phyloP scores from a whole-genome alignment of 2,113 vertebrate species.

The Lamprotornis superbus region DNA sequence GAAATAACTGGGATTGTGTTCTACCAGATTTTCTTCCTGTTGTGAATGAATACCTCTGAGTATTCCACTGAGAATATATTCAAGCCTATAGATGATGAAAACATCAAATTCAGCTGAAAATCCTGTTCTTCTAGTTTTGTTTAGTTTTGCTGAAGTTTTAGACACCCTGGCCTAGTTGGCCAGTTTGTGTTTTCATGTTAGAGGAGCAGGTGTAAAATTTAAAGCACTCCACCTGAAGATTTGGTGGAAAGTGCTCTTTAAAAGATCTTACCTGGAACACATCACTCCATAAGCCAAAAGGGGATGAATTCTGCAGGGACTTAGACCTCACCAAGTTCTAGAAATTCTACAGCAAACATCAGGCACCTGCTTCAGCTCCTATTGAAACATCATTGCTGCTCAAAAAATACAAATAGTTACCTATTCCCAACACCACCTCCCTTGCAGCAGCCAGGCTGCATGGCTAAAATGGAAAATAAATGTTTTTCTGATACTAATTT shows the following conservation, averaged over 20 bases:
- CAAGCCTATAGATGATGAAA: neutral
- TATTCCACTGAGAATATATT: neutral
- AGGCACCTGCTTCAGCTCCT: neutral
- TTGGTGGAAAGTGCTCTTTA: neutral
- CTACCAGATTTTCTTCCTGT: neutral
- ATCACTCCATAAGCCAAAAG: neutral
- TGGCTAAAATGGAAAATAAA: neutral
- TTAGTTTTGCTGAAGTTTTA: neutral
- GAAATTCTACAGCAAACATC: neutral
- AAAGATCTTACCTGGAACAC: neutral
- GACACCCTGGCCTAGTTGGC: no score
- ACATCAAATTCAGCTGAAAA: neutral
- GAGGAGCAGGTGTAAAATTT: neutral
- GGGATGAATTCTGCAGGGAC: neutral
- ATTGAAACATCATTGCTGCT: neutral
- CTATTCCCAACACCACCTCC: neutral
- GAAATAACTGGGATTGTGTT: neutral
- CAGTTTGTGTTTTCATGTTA: accelerated
- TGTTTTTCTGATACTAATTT: neutral
- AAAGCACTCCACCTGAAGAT: neutral
- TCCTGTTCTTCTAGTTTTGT: neutral
- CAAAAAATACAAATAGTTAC: neutral
- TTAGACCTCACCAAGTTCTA: neutral
- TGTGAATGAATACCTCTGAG: neutral
- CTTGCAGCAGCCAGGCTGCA: neutral